Evolutionary conservation across 1,140 invertebrate genomes (phyloP), one percentile per base, ranked within the genome.

Genomic region (Batillaria attramentaria): DNA sequence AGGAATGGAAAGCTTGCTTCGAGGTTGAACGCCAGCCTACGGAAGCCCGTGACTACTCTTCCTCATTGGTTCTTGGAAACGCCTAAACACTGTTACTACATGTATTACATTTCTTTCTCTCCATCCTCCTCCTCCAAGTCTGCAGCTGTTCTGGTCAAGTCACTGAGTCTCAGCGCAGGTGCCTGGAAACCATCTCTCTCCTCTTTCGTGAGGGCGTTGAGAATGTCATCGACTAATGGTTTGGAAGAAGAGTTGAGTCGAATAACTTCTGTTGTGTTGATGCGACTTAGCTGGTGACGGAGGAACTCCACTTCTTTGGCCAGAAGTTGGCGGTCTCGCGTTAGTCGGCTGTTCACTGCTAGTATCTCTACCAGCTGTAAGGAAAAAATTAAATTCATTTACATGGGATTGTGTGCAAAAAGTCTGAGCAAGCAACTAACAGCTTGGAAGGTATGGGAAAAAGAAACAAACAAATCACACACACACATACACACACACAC

Each of bases 271-370:
- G 75, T 28, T 24, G 74, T 65, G n/a, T 82, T 84, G 28, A 76
- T 77, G 57, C 82, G 80, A 39, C 80, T 78, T 6, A 89, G 80
- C 39, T 88, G 84, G 50, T 81, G 81, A 18, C 88, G 86, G 43
- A 89, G 75, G 72, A 89, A 89, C 78, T 89, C 89, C 20, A 90
- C 84, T 77, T 90, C 89, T 42, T 85, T 82, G 8, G 86, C 87
- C 39, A 90, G 66, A 8, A 90, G 68, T 66, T 87, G 86, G 33
- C 89, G 81, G 73, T 90, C 88, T 62, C 83, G 78, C 73, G 84
- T 81, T 54, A 89, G 65, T 62, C 79, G 77, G 33, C 84, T 86
- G 78, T 87, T 85, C 76, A 79, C 79, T 1, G 86, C 82, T 24
- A 90, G 76, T 24, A 88, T 77, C 43, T 90, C 88, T 78, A 89